Conservation (phyloP, 2,113 vertebrate genomes). For the Hyaena hyaena region DNA sequence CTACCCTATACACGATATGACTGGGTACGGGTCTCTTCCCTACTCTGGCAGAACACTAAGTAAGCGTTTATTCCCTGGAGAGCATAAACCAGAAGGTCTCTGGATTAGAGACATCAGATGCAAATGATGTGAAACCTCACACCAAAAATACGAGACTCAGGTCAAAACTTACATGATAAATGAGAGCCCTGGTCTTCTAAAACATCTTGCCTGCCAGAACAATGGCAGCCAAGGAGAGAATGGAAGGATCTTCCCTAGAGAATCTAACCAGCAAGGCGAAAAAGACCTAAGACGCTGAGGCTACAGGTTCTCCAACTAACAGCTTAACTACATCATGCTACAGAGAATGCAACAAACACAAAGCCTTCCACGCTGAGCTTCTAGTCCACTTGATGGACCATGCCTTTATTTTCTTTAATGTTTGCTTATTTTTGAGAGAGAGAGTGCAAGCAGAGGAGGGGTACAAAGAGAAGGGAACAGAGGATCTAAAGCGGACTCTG, state of each 20-base stretch:
- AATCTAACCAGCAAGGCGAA: neutral
- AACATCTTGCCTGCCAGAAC: neutral
- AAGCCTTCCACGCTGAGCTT: neutral
- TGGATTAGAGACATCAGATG: neutral
- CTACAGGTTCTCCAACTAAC: neutral
- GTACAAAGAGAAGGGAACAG: no score
- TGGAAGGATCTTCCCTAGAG: neutral
- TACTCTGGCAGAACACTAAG: neutral
- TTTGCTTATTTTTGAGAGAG: no score
- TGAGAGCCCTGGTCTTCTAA: neutral
- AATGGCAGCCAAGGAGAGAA: neutral
- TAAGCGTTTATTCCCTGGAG: neutral
- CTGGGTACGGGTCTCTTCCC: neutral
- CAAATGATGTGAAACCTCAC: neutral
- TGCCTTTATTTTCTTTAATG: neutral
- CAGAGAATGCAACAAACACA: neutral
- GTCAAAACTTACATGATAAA: neutral
- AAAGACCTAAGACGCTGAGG: neutral
- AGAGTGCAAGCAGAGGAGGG: no score
- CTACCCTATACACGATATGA: neutral
- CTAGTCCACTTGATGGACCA: neutral
- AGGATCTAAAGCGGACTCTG: no score
- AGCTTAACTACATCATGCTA: neutral
- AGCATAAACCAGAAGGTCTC: slow-evolving; percentile 1
- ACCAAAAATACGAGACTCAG: neutral